phyloP scores from a whole-genome alignment of 2,113 vertebrate genomes.

The Stegostoma tigrinum region DNA sequence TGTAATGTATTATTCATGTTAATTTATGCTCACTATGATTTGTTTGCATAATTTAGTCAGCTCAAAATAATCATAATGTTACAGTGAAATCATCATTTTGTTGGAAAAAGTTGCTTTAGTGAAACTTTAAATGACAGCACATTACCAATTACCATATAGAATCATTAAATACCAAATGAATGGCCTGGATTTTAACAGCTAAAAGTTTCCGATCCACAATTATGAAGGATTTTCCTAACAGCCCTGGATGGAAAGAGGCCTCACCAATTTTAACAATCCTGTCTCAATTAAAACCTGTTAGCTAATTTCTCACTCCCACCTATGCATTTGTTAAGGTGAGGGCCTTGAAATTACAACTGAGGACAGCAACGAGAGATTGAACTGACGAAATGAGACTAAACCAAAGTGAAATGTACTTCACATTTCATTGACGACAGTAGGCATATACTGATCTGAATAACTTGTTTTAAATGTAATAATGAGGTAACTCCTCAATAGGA shows the following conservation, averaged over 20 bases:
- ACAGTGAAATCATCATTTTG: not conserved
- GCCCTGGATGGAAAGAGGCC: not conserved
- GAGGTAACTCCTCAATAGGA: not conserved
- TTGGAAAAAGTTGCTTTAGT: not conserved
- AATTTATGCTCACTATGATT: not conserved
- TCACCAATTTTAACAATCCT: not conserved
- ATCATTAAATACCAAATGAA: not conserved
- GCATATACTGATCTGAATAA: not conserved
- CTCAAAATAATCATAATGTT: constrained; percentile 5
- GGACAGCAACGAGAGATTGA: not conserved
- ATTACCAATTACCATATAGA: not conserved
- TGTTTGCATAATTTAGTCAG: constrained; percentile 28
- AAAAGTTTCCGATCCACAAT: not conserved
- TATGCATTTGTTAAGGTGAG: no score
- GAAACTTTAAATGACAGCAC: not conserved
- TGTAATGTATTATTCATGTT: not conserved
- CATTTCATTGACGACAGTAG: not conserved
- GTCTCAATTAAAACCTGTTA: not conserved
- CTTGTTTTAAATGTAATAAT: not conserved
- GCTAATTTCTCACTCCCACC: not conserved
- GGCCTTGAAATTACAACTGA: not conserved
- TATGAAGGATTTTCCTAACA: not conserved
- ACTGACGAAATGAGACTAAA: not conserved
- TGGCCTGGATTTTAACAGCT: not conserved
- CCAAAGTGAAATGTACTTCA: not conserved